Base-by-base conservation (phyloP, 2,113 vertebrate species). In the Copsychus sechellarum region DNA sequence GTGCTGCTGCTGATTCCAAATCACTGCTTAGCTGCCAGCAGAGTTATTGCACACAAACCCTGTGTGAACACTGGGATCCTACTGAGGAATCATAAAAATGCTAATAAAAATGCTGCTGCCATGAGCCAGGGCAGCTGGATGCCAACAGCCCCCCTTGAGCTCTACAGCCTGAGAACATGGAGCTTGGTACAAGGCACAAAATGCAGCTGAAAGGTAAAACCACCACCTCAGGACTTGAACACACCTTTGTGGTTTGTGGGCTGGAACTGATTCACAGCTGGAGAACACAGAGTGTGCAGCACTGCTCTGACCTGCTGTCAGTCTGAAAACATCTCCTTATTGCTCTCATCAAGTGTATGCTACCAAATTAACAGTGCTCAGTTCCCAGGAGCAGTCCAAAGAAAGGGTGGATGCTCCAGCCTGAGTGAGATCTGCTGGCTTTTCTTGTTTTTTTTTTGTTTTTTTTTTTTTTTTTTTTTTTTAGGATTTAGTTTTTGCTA, bases 131-230 rank as follows among this genome's bases (percentile, higher is more conserved):
- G 33, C 78, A 62, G 78, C 51, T n/a, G 40, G 33, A 28, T 25
- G 38, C 56, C 23, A 70, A 6, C 34, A 76, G 21, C 34, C 79
- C 43, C 67, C 45, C 62, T 34, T 33, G 50, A 70, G 54, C 47
- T 24, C 34, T 25, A 8, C 22, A 79, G 14, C 20, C n/a, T 0
- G 2, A 73, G 83, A 65, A 26, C 0, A 0, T 3, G 22, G 34
- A 86, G 58, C 29, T 45, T 50, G 24, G 31, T 8, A 3, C 2
- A 36, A 80, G 54, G 38, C 22, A 28, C 17, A 56, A 64, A 82
- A 36, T 17, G 42, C 8, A 4, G 31, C 72, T 80, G 67, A 12
- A 82, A 82, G 40, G 21, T 8, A 17, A 47, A 28, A 42, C 53
- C 25, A 2, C 7, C 43, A 33, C 11, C 8, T 34, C 23, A 24